phyloP scores from a whole-genome alignment of 35 echinoderm and acorn worm species.

The Strongylocentrotus purpuratus region DNA sequence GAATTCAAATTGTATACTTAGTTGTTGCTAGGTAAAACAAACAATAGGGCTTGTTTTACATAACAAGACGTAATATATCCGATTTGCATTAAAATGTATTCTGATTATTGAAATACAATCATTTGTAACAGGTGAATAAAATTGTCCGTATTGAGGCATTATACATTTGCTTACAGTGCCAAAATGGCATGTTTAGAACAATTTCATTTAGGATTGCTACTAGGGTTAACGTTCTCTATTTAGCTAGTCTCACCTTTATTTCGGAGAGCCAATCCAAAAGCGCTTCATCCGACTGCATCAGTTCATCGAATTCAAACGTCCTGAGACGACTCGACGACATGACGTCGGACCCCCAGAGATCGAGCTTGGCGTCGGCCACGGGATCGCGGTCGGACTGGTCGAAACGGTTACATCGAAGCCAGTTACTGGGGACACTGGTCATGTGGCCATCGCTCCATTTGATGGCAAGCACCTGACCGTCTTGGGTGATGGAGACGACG shows the following conservation, averaged over 20 bases:
- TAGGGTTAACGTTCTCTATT: no score
- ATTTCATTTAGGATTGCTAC: no score
- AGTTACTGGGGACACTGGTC: constrained; percentile 31
- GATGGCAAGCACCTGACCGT: neutral
- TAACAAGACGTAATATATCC: no score
- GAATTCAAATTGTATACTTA: no score
- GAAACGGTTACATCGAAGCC: constrained; percentile 33
- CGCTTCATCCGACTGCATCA: neutral
- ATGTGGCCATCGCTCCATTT: constrained; percentile 14
- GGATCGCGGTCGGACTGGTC: constrained; percentile 8
- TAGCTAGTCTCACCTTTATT: neutral
- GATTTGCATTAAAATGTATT: no score
- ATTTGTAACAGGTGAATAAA: no score
- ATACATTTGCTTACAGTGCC: no score
- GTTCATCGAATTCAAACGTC: constrained; percentile 16
- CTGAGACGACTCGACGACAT: neutral
- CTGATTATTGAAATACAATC: no score
- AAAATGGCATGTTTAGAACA: no score
- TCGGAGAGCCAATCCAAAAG: constrained; percentile 29
- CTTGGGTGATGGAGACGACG: neutral
- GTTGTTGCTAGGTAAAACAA: no score
- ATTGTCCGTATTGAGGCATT: no score
- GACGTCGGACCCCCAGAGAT: constrained; percentile 30
- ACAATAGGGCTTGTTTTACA: no score
- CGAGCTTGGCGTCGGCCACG: neutral